A percentile compares a stretch with the other conserved stretches of the same genome.
phyloP scores from a whole-genome alignment of 2,797 vertebrate genomes.

The Psittacula echo region DNA sequence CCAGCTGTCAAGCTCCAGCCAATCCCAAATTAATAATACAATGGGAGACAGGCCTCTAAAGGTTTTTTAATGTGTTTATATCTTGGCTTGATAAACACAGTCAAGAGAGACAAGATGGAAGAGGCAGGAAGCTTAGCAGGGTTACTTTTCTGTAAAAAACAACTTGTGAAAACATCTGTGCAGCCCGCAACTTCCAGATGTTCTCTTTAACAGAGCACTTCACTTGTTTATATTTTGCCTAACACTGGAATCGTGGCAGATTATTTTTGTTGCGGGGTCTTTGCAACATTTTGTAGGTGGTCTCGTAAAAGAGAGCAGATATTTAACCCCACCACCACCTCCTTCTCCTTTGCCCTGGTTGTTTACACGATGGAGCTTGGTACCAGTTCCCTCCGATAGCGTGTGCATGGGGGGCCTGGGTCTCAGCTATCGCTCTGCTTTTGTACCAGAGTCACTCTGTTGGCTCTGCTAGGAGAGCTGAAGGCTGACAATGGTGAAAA shows the following conservation, averaged over 20 bases:
- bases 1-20: slow-evolving; percentile 57
- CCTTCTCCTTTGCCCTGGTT: slow-evolving; percentile 64
- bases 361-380: slow-evolving; percentile 69
- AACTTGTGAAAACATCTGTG: slow-evolving; percentile 67
- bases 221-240: slow-evolving; percentile 71
- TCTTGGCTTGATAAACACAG: slow-evolving; percentile 68
- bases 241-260: slow-evolving; percentile 56
- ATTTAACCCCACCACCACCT: slow-evolving; percentile 69
- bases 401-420: not conserved
- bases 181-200: slow-evolving; percentile 64
- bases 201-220: slow-evolving; percentile 72
- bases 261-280: slow-evolving; percentile 69
- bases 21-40: slow-evolving; percentile 64
- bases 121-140: slow-evolving; percentile 52
- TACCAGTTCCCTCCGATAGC: slow-evolving; percentile 64
- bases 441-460: not conserved
- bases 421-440: not conserved
- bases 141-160: slow-evolving; percentile 37
- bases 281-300: slow-evolving; percentile 74
- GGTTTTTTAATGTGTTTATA: slow-evolving; percentile 73
- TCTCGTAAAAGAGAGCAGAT: slow-evolving; percentile 74
- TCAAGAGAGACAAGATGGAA: slow-evolving; percentile 57
- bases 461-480: not conserved
- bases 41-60: slow-evolving; percentile 19
- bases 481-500: not conserved